Percentiles rank a stretch among this genome's conserved stretches.
phyloP scores from a whole-genome alignment of 2,113 vertebrate species.

The Rhynchomys soricoides region DNA sequence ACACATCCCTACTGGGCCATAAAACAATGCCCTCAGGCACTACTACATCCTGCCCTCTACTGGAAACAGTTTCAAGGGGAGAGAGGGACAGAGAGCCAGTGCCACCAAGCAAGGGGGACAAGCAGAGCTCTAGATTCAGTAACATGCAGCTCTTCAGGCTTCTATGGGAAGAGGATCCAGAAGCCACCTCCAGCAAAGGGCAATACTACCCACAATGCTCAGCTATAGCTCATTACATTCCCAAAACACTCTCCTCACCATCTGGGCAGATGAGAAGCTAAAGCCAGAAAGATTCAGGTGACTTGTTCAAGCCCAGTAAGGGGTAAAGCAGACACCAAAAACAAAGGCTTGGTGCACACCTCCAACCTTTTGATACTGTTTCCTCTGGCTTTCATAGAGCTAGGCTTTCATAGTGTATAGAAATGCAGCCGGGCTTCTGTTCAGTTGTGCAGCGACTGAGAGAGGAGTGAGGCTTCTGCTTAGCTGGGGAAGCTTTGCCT shows the following conservation, averaged over 20 bases:
- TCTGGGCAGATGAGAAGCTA: background rate
- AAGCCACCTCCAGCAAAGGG: background rate
- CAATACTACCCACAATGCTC: no score
- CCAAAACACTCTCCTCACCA: background rate
- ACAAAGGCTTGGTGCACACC: background rate
- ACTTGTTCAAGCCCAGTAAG: background rate
- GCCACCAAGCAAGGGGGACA: background rate
- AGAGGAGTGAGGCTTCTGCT: background rate
- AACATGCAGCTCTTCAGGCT: background rate
- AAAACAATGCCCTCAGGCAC: background rate
- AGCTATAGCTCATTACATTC: fast-evolving
- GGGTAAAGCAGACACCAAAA: background rate
- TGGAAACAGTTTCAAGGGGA: background rate
- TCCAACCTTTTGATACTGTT: fast-evolving
- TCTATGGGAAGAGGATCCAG: background rate
- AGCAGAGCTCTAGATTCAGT: no score
- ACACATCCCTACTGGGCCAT: background rate
- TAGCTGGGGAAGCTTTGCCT: background rate
- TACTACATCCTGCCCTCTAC: background rate
- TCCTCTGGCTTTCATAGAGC: background rate
- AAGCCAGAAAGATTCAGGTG: background rate
- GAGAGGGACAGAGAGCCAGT: background rate
- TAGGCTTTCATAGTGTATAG: background rate
- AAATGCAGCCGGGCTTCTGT: background rate
- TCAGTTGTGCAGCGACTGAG: background rate